Percentiles rank a stretch among this genome's conserved stretches.
Evolutionary conservation across 2,888 invertebrate genomes (phyloP).

Genomic region (Anoncus sp.): DNA sequence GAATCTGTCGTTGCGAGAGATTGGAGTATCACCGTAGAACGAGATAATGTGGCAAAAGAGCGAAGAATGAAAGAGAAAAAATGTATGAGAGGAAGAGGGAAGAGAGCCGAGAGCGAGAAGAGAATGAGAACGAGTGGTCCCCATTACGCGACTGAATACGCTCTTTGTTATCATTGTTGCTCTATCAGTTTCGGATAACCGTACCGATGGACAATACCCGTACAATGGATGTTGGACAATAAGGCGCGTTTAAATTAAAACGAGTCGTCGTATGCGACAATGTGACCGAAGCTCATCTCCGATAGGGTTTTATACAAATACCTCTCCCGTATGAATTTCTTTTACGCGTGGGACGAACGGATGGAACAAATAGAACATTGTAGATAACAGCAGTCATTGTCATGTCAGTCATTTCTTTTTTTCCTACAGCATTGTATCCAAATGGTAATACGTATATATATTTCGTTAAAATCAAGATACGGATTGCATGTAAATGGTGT

Average conservation of each 20-base stretch:
- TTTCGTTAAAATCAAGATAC: background rate
- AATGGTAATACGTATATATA: background rate
- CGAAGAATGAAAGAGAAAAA: constrained; percentile 27
- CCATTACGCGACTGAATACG: constrained; percentile 57
- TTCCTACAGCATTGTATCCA: background rate
- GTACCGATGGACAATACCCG: constrained; percentile 32
- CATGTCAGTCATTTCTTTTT: constrained; percentile 13
- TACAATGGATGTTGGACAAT: constrained; percentile 48
- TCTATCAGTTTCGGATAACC: constrained; percentile 54
- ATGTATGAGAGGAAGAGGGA: constrained; percentile 18
- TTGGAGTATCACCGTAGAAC: constrained; percentile 19
- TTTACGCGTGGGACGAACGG: constrained; percentile 3
- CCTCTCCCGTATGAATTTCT: background rate
- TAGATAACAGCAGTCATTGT: constrained; percentile 20
- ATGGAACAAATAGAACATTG: constrained; percentile 22
- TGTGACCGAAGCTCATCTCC: constrained; percentile 30
- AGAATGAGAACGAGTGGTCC: constrained; percentile 40
- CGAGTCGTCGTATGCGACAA: constrained; percentile 32
- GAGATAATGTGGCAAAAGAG: constrained; percentile 49
- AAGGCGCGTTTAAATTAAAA: constrained; percentile 52
- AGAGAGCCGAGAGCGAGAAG: background rate
- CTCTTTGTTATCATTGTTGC: constrained; percentile 56
- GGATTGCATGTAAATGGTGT: background rate
- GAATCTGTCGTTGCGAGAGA: constrained; percentile 39
- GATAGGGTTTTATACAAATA: constrained; percentile 27